Evolutionary conservation across 1,140 invertebrate species (phyloP), one percentile per base, ranked within the genome.

Genomic region (Oreohelix idahoensis): DNA sequence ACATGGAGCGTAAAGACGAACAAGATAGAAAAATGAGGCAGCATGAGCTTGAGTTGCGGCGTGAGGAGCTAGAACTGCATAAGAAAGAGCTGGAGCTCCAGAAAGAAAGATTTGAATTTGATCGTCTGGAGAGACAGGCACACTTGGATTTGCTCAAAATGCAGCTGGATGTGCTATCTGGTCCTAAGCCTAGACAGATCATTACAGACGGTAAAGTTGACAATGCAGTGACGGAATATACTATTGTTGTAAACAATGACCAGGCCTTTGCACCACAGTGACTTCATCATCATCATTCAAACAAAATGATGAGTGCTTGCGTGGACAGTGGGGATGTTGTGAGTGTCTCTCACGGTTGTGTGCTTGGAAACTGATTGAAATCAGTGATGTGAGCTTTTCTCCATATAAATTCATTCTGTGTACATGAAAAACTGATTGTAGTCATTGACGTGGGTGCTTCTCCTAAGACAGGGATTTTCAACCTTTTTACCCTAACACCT

Each of bases 51-150:
- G 80, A 82, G 5, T 29, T 82, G 1, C 42, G 70, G 0, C 42
- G 51, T 23, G 80, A 75, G n/a, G 80, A 82, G 35, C n/a, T 82
- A 26, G 71, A 74, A 36, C 35, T 82, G 45, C 80, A 75, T 20
- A 82, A 82, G 32, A 73, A 63, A 63, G 80, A 82, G 39, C 11
- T 82, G n/a, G 80, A 82, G 29, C 38, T 82, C 23, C 80, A 82
- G 38, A 73, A 35, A 29, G 49, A 75, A 23, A 73, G n/a, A 35
- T 82, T 82, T 75, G 80, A 82, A 63, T 82, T 75, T 75, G 80
- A 82, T 17, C 36, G 71, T 17, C 32, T 74, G 39, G 80, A 82
- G 39, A 74, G 80, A n/a, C 70, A 82, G 51, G 71, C 80, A 32
- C 80, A 82, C 35, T 49, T 82, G 15, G 80, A 82, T 20, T 42